Evolutionary conservation across 2,113 vertebrate species (phyloP), one percentile per base, ranked within the genome.

Genomic region (Perca flavescens): DNA sequence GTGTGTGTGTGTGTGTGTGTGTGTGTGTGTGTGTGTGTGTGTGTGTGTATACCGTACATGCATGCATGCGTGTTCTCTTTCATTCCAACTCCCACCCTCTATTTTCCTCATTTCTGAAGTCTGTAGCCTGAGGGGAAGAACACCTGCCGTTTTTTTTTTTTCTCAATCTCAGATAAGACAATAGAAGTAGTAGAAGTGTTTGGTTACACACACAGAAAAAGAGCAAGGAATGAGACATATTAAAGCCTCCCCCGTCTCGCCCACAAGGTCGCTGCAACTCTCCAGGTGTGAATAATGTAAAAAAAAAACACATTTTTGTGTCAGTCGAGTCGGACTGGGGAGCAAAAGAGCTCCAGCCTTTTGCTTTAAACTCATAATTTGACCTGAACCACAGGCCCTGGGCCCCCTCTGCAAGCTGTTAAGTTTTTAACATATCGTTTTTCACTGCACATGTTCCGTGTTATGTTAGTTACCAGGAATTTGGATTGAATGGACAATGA

Each of bases 381-480:
- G 88, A 91, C 88, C 90, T 89, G 86, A 89, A 79, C 84, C 77
- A 49, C 70, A 79, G 79, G 77, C 81, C 78, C 65, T 77, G 74
- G 86, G 88, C 89, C 86, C 83, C 85, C 87, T 88, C 91, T 91
- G 91, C 89, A 94, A 93, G 91, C 91, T 94, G 93, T 94, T 93
- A 93, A 84, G 77, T 89, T 94, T 93, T 91, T 88, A 92, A 85
- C 84, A 75, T 93, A 93, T 92, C 83, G 10, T 91, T 91, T 93
- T 90, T 92, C 91, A 86, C 83, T 68, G 89, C 92, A 94, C 89
- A 94, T 94, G 94, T 92, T 93, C 93, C 77, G 65, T 86, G 90
- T 94, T 94, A 92, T 92, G 90, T 77, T 93, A 86, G 89, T 92
- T 88, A 90, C 87, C 83, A 88, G 89, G 93, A 91, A 92, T 94